phyloP scores from a whole-genome alignment of 2,888 invertebrate genomes.

The Hoplodrina ambigua region DNA sequence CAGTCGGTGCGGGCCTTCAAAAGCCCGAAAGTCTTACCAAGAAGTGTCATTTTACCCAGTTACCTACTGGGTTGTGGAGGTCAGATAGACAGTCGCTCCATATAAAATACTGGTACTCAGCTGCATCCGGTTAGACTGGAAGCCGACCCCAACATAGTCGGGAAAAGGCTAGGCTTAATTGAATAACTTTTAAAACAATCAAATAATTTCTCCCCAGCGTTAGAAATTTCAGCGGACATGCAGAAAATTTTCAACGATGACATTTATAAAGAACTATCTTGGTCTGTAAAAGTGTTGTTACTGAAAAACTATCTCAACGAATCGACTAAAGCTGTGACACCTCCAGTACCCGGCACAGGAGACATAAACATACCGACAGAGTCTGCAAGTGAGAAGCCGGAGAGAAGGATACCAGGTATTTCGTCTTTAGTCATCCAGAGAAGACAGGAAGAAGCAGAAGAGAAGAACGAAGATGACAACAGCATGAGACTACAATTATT shows the following conservation, averaged over 20 bases:
- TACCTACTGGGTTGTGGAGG: no score
- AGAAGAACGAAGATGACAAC: conserved; percentile 66
- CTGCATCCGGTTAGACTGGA: no score
- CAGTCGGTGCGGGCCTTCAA: no score
- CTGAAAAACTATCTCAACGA: conserved; percentile 11
- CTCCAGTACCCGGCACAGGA: no score
- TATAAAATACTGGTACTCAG: no score
- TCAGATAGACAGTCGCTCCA: no score
- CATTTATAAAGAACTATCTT: conserved; percentile 46
- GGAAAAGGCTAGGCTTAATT: no score
- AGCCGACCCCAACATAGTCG: no score
- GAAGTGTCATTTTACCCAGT: no score
- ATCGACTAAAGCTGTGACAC: accelerated
- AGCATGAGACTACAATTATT: conserved; percentile 81
- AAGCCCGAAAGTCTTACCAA: no score
- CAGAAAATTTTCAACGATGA: conserved; percentile 9
- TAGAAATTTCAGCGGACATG: background rate
- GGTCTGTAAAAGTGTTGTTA: conserved; percentile 33
- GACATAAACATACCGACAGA: background rate
- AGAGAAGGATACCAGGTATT: conserved; percentile 18
- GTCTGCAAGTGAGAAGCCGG: background rate
- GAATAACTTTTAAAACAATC: no score
- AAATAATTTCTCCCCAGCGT: background rate
- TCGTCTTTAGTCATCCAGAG: background rate
- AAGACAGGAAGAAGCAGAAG: background rate